Evolutionary conservation across 2,113 vertebrate genomes (phyloP), one percentile per base, ranked within the genome.

Genomic region (Talpa occidentalis): DNA sequence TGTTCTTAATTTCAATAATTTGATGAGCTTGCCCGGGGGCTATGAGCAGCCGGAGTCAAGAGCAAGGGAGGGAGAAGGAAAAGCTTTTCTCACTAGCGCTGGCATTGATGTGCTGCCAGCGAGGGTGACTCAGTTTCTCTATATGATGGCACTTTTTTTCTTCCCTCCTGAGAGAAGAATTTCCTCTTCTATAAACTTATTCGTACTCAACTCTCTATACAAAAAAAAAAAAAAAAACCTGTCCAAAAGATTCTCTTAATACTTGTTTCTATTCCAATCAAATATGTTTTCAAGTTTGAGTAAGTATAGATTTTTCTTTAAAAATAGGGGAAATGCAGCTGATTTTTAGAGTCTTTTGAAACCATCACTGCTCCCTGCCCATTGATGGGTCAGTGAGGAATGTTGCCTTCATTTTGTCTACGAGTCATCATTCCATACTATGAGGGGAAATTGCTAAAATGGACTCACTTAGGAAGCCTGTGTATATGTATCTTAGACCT

Each of bases 1-100:
- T 84, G 47, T 72, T 93, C 84, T 90, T 95, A 83, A 95, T 97
- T 96, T 96, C 73, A 85, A 60, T 90, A 44, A 90, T 84, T 96
- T 90, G 85, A 91, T 81, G 88, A 95, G 73, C 49, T 73, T 82
- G 76, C 44, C 93, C 1, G 1, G n/a, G 69, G 82, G n/a, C 15
- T 73, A 42, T 35, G 19, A 70, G 44, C 32, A 88, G 40, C 47
- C 14, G 52, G 66, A 93, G 30, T 69, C 47, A 74, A 76, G 32
- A 88, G 30, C 17, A 26, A 88, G n/a, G 3, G 5, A 30, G 15
- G 5, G 64, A 59, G 49, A 35, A 32, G 4, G 40, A 40, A 82
- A 40, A 40, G 54, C 3, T 81, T 92, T 91, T 73, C 88, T 91
- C 37, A 15, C 42, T 40, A 66, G 54, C 67, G 6, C 4, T 1